Conservation (phyloP, 2,113 vertebrate species). For the Apaloderma vittatum region DNA sequence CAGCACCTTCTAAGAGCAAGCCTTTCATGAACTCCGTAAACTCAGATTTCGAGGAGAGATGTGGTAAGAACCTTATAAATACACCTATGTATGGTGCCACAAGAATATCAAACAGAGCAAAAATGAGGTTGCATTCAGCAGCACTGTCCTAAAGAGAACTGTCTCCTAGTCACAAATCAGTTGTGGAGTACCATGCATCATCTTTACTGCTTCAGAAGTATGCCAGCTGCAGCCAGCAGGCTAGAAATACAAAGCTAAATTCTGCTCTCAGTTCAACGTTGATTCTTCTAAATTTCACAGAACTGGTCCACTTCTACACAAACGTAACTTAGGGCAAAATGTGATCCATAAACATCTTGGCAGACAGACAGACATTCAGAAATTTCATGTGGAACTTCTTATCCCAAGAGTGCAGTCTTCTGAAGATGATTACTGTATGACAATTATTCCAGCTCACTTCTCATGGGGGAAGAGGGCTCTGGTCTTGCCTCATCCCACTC, state of each 20-base stretch:
- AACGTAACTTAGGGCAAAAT: background rate
- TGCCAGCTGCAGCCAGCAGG: constrained; percentile 40
- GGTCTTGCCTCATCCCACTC: background rate
- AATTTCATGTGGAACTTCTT: background rate
- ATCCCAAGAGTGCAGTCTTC: background rate
- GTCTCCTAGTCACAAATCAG: constrained; percentile 47
- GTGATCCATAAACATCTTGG: background rate
- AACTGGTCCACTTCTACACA: background rate
- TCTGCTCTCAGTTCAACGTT: background rate
- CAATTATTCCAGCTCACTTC: constrained; percentile 32
- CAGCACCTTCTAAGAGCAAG: constrained; percentile 7
- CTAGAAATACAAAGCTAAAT: constrained; percentile 24
- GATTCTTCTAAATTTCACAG: background rate
- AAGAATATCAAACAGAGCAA: constrained; percentile 21
- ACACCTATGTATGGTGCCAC: background rate
- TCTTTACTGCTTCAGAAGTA: constrained; percentile 16
- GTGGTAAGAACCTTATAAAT: constrained; percentile 23
- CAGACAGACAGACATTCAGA: background rate
- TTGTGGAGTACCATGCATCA: constrained; percentile 28
- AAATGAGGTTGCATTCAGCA: constrained; percentile 43
- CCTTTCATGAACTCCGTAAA: background rate
- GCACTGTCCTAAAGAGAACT: constrained; percentile 35
- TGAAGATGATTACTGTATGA: background rate
- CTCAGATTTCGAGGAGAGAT: constrained; percentile 19
- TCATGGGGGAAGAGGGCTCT: background rate